Percentiles rank a stretch among this genome's conserved stretches.
These are phyloP conservation scores for Calameuta idolon DNA, from an alignment of 2,888 invertebrate genomes.

Conservation along the genomic window DNA sequence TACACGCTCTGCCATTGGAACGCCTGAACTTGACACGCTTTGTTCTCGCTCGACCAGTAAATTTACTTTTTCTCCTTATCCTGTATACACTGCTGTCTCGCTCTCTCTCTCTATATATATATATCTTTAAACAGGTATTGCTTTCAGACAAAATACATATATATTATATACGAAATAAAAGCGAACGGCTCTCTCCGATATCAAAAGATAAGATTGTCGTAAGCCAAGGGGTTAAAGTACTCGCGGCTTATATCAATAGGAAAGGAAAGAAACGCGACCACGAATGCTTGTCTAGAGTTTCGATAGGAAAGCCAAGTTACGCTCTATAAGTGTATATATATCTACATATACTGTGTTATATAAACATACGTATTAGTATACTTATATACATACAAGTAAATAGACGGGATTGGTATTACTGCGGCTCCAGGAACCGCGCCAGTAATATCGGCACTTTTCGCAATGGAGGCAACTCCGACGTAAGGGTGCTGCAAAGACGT, in stretches of 20 bases:
- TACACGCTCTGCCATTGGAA: background rate
- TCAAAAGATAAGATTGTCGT: background rate
- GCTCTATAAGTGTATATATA: background rate
- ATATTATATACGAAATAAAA: background rate
- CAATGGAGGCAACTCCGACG: background rate
- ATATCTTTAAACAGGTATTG: background rate
- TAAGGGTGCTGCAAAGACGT: background rate
- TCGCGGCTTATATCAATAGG: background rate
- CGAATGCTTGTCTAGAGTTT: background rate
- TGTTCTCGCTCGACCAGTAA: background rate
- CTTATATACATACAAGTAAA: background rate
- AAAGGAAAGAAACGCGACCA: background rate
- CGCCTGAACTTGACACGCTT: background rate
- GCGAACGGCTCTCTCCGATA: background rate
- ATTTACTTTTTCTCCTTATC: background rate
- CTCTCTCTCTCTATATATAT: too few species aligned
- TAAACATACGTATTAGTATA: background rate
- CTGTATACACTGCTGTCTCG: background rate
- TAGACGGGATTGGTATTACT: background rate
- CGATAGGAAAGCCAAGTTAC: background rate
- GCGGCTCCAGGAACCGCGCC: background rate
- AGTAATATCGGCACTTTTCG: background rate
- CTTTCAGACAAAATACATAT: background rate
- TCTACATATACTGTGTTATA: background rate
- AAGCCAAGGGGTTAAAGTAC: background rate